Percentiles rank a stretch among this genome's conserved stretches.
phyloP scores from a whole-genome alignment of 2,113 vertebrate genomes.

The Sphaerodactylus townsendi region DNA sequence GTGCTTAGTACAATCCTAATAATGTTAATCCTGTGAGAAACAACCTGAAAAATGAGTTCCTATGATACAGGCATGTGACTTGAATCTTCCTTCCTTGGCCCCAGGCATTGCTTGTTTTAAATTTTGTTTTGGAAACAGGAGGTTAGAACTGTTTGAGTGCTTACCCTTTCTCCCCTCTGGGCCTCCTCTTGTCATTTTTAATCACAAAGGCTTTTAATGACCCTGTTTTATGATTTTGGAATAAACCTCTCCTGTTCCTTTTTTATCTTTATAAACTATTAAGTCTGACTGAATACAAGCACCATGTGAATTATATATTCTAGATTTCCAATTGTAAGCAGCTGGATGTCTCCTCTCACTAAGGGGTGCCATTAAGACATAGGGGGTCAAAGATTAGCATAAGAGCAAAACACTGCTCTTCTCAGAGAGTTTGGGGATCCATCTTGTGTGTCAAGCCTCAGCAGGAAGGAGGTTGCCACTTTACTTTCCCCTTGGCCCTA shows the following conservation, averaged over 20 bases:
- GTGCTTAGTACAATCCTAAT: not conserved
- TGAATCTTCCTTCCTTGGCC: constrained; percentile 4
- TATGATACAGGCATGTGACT: not conserved
- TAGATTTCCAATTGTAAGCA: no score
- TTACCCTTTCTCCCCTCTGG: not conserved
- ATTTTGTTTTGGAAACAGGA: not conserved
- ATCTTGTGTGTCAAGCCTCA: no score
- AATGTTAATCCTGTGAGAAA: not conserved
- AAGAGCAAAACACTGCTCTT: no score
- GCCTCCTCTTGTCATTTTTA: not conserved
- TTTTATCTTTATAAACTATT: not conserved
- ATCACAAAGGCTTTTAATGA: not conserved
- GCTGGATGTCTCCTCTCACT: no score
- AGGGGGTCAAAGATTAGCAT: no score
- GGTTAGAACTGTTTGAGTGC: not conserved
- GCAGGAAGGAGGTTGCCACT: no score
- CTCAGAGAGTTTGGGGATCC: no score
- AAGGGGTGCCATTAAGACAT: no score
- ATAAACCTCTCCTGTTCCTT: not conserved
- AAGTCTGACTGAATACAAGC: constrained; percentile 12
- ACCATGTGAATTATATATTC: not conserved
- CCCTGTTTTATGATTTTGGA: not conserved
- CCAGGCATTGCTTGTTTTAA: not conserved
- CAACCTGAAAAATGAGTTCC: not conserved
- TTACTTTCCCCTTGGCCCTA: no score